Percentiles rank a stretch among this genome's conserved stretches.
Conservation (phyloP, 35 echinoderm and acorn worm genomes). For the Apostichopus parvimensis region DNA sequence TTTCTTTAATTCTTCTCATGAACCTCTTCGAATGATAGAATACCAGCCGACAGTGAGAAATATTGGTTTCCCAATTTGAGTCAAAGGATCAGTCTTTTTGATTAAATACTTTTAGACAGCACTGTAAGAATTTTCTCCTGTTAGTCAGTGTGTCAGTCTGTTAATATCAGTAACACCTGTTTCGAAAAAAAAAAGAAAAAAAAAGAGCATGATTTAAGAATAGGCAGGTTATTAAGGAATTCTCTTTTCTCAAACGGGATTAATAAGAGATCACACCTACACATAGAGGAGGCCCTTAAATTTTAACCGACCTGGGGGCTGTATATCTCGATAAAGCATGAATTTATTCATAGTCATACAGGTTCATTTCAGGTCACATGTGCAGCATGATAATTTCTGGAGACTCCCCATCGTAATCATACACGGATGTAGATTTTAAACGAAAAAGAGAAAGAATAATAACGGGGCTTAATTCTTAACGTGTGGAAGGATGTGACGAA, state of each 20-base stretch:
- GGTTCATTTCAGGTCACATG: not conserved
- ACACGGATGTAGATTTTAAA: too few relatives aligned
- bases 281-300: not conserved
- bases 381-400: not conserved
- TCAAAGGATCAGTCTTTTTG: not conserved
- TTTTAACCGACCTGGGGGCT: not conserved
- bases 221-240: not conserved
- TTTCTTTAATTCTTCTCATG: not conserved
- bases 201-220: not conserved
- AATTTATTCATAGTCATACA: not conserved
- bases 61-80: too few relatives aligned
- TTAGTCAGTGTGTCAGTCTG: not conserved
- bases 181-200: not conserved
- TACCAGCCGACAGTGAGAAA: too few relatives aligned
- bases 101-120: not conserved
- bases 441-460: too few relatives aligned
- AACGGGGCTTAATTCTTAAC: too few relatives aligned
- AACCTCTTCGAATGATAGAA: not conserved
- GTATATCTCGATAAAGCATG: not conserved
- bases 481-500: too few relatives aligned
- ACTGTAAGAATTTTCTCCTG: not conserved
- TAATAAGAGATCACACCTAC: not conserved
- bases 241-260: not conserved
- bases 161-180: not conserved
- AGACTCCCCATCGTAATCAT: not conserved